Base-by-base conservation (phyloP, 2,113 vertebrate species). In the Ardeotis arabs region DNA sequence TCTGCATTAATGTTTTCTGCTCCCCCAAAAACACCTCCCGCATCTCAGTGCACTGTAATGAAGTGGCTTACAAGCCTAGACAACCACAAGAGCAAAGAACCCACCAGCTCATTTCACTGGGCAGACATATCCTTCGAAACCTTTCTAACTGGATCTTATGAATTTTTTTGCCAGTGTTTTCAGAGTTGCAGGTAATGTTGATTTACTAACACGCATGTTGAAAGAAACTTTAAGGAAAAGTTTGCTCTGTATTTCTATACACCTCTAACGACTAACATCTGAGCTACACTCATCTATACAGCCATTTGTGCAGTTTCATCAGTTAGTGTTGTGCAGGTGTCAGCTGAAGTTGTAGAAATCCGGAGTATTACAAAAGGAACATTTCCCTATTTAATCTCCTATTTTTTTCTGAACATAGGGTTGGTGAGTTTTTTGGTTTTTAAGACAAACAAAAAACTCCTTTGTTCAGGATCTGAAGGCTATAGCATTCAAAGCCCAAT, bases 31-130 rank as follows among this genome's bases (percentile, higher is more conserved):
- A 79, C 3, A 20, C 9, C 14, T 58, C 7, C 82, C 5, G 2
- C 6, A 3, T 0, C 3, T 35, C 69, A 73, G 23, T 3, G 39
- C 20, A 9, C 23, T 31, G 22, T 10, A 14, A 41, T 1, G 1
- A 49, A 79, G 31, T 28, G 28, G 37, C 14, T 72, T n/a, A 41
- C 0, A 2, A 28, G 28, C n/a, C 74, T 28, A 58, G 25, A 4
- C 27, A 70, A 59, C 28, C 39, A 31, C 47, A 13, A 18, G 3
- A 68, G 53, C 47, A 67, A 62, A 75, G 85, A 82, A 35, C 10
- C 20, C 67, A 33, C 19, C 14, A 56, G 9, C 53, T 68, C 66
- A 18, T 79, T 50, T 45, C 78, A 10, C 28, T 47, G 56, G n/a
- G 10, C 56, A 52, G 25, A 23, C 9, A 15, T 6, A 68, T 8